Conservation (phyloP, 1,140 invertebrate species). For the Panulirus ornatus region DNA sequence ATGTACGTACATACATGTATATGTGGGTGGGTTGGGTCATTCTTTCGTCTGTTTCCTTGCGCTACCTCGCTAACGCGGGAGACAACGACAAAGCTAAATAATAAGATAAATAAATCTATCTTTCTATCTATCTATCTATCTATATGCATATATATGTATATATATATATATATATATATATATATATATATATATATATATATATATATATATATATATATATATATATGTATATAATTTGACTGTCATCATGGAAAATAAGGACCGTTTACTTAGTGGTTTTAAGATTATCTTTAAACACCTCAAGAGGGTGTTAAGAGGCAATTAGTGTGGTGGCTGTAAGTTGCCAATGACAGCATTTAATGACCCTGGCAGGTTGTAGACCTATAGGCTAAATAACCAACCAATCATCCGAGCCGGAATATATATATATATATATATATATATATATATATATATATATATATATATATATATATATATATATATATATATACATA, state of each 20-base stretch:
- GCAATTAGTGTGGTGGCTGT: too few relatives aligned
- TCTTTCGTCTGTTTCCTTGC: too few relatives aligned
- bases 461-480: too few relatives aligned
- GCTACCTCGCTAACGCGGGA: too few relatives aligned
- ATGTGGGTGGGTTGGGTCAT: constrained; percentile 1
- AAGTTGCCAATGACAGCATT: neutral
- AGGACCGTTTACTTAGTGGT: neutral
- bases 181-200: constrained; percentile 38
- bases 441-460: too few relatives aligned
- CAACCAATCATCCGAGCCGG: neutral
- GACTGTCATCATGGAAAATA: neutral
- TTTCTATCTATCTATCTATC: neutral
- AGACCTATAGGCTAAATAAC: neutral
- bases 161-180: constrained; percentile 31
- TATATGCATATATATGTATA: neutral
- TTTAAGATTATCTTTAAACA: neutral
- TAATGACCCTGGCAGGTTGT: neutral
- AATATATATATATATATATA: too few relatives aligned
- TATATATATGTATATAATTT: neutral
- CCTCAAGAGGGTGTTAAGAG: too few relatives aligned
- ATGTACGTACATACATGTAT: neutral
- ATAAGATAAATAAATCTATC: too few relatives aligned
- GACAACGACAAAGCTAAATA: too few relatives aligned
- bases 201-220: constrained; percentile 16
- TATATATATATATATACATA: neutral